Evolutionary conservation across 2,113 vertebrate species (phyloP).

Genomic region (Phylloscopus trochiloides): DNA sequence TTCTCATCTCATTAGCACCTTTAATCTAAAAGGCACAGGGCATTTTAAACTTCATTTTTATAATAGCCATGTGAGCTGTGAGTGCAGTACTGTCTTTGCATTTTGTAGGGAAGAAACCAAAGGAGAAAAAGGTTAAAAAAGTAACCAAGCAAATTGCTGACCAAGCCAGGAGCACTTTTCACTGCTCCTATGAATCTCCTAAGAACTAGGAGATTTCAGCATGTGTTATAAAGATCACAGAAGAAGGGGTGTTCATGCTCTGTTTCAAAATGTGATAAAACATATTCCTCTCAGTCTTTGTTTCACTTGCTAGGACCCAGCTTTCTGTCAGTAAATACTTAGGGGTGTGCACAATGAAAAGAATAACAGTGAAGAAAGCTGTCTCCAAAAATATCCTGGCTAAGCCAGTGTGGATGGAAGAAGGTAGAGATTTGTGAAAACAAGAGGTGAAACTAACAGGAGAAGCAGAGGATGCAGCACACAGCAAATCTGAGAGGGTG

Average conservation of each 20-base stretch:
- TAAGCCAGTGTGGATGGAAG: neutral
- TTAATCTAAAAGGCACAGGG: neutral
- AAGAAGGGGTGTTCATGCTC: neutral
- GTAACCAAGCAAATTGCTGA: neutral
- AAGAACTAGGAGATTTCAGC: neutral
- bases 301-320: neutral
- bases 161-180: neutral
- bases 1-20: constrained; percentile 10
- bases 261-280: neutral
- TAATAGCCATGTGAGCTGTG: neutral
- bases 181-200: neutral
- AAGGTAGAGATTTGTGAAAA: neutral
- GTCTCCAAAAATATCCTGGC: neutral
- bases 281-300: neutral
- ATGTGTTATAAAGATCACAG: neutral
- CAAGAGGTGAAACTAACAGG: neutral
- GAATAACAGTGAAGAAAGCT: neutral
- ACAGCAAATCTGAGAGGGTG: neutral
- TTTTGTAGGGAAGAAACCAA: neutral
- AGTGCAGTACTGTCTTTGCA: neutral
- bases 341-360: neutral
- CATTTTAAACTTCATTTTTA: neutral
- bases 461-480: neutral
- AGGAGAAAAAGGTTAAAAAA: neutral
- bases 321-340: neutral